These are phyloP conservation scores for Dusona sp. DNA, from an alignment of 2,888 invertebrate genomes.

Conservation along the genomic window DNA sequence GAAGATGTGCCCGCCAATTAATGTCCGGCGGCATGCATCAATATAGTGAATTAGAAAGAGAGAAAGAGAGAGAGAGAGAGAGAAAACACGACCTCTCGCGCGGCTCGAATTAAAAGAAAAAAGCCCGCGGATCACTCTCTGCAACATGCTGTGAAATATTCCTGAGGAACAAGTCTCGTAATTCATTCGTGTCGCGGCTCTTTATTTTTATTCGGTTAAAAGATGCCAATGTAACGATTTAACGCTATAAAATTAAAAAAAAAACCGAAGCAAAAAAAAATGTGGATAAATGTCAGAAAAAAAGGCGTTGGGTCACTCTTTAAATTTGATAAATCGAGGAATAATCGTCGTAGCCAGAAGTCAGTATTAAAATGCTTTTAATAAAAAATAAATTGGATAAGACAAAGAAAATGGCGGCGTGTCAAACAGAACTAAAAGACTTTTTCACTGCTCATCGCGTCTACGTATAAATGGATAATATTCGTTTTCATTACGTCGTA, in stretches of 20 bases:
- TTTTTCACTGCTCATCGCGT: neutral
- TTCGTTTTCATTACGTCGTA: conserved; percentile 8
- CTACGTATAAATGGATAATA: neutral
- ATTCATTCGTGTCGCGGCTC: conserved; percentile 43
- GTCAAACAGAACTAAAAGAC: conserved; percentile 24
- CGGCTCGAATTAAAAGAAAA: conserved; percentile 62
- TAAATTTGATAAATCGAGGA: conserved; percentile 29
- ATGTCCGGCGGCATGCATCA: conserved; percentile 72
- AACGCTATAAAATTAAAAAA: conserved; percentile 30
- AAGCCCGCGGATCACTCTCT: conserved; percentile 34
- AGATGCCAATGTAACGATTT: conserved; percentile 55
- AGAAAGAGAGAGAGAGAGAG: conserved; percentile 4
- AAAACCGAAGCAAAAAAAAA: conserved; percentile 3
- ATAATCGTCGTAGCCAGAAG: conserved; percentile 40
- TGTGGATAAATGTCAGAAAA: conserved; percentile 18
- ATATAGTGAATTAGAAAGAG: conserved; percentile 28
- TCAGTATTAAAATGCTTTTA: conserved; percentile 29
- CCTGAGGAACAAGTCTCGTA: conserved; percentile 49
- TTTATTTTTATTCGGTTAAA: conserved; percentile 55
- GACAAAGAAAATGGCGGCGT: conserved; percentile 39
- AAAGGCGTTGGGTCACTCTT: conserved; percentile 1
- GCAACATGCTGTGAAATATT: conserved; percentile 48
- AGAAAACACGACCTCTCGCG: conserved; percentile 56
- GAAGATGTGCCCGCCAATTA: conserved; percentile 81
- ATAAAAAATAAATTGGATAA: conserved; percentile 51